Evolutionary conservation across 2,113 vertebrate species (phyloP), one percentile per base, ranked within the genome.

Genomic region (Pseudorhombus dupliciocellatus): DNA sequence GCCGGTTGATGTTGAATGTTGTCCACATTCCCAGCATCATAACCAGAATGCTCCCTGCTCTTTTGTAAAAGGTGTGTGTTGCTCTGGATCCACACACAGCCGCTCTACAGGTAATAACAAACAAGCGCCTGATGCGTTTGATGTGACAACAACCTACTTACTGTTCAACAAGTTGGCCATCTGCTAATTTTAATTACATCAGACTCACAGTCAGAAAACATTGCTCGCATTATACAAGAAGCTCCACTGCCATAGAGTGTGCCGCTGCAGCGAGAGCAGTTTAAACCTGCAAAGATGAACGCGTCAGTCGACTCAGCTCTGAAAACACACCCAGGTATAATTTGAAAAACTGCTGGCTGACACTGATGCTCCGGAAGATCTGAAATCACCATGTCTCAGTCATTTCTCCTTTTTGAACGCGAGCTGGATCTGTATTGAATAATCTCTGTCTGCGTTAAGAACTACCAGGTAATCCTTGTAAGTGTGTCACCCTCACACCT

Each of bases 401-500:
- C 4, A 62, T 76, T 57, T 68, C 22, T 77, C 22, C 26, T 62
- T 53, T 40, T 64, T 61, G 57, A 58, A 64, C 71, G 28, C 48
- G 46, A 2, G 8, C 42, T 54, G 21, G 28, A 42, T 51, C 54
- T 69, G n/a, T 53, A 68, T 62, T 76, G 61, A 80, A 77, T 64
- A 53, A 24, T 34, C 55, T 60, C 51, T 69, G 46, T 26, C 60
- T 30, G 56, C 16, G 1, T 66, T 48, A 22, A 30, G 37, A 70
- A 20, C 10, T 34, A 65, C 28, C 22, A 57, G 70, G 66, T 66
- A 59, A 82, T 72, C 73, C 22, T 55, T 58, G 25, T 15, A 75
- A 70, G 65, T 82, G 46, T 16, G 5, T 16, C 40, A 44, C 40
- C 53, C 21, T 30, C 30, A 24, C n/a, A 44, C 48, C 44, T 73